Percentiles rank a stretch among this genome's conserved stretches.
Evolutionary conservation across 2,797 vertebrate genomes (phyloP).

Genomic region (Myiotriccus ornatus): DNA sequence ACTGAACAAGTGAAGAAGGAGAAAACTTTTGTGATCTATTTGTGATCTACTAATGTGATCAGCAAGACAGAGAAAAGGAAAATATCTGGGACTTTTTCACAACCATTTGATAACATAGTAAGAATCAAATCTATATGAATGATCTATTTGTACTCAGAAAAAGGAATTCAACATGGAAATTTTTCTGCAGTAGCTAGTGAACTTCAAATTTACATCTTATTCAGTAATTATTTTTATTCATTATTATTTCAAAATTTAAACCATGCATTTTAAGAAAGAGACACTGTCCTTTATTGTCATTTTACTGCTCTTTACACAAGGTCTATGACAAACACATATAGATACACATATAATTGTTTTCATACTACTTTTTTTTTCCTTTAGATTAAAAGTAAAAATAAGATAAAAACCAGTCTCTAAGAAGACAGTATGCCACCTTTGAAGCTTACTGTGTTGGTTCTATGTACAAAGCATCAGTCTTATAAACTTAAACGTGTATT

Average conservation of each 20-base stretch:
- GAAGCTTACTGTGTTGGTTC: not conserved
- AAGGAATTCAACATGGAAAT: not conserved
- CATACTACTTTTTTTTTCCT: not conserved
- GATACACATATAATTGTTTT: not conserved
- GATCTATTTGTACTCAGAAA: not conserved
- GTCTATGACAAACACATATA: not conserved
- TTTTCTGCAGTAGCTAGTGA: not conserved
- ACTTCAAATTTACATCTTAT: not conserved
- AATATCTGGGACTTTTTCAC: not conserved
- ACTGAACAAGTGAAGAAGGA: not conserved
- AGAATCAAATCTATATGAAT: not conserved
- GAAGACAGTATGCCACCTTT: not conserved
- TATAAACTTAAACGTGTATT: not conserved
- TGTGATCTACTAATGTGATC: not conserved
- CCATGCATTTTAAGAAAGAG: not conserved
- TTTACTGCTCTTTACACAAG: not conserved
- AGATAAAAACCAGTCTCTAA: not conserved
- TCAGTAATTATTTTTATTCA: not conserved
- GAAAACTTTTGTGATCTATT: not conserved
- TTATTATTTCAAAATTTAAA: not conserved
- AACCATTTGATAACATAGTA: not conserved
- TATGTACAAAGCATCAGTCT: not conserved
- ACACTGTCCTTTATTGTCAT: not conserved
- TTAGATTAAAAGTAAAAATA: not conserved
- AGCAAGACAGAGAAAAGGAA: not conserved